A percentile compares a stretch with the other conserved stretches of the same genome.
phyloP scores from a whole-genome alignment of 2,888 invertebrate species.

The Pharmacophagus antenor region DNA sequence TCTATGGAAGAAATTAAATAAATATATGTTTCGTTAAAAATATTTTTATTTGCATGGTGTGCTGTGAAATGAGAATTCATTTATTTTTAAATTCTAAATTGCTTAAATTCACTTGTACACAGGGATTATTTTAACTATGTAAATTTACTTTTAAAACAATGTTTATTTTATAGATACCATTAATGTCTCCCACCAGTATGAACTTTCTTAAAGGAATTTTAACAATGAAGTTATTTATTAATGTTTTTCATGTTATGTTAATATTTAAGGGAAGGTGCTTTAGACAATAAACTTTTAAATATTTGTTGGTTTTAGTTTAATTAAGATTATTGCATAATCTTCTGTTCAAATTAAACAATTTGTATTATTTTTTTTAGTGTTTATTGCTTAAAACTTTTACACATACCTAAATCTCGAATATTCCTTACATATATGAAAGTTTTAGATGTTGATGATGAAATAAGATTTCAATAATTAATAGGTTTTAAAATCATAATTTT shows the following conservation, averaged over 20 bases:
- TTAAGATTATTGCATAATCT: neutral
- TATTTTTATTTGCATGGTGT: neutral
- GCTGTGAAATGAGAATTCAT: neutral
- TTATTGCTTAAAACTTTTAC: neutral
- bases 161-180: too few species aligned
- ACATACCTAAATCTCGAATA: constrained; percentile 14
- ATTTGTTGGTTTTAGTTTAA: neutral
- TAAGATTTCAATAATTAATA: too few species aligned
- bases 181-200: too few species aligned
- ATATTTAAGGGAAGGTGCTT: constrained; percentile 26
- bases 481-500: neutral
- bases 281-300: constrained; percentile 19
- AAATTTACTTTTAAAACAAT: too few species aligned
- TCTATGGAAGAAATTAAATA: constrained; percentile 61
- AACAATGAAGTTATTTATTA: neutral
- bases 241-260: neutral
- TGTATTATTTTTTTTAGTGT: too few species aligned
- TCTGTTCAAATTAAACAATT: neutral
- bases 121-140: neutral
- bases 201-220: neutral
- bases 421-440: constrained; percentile 18
- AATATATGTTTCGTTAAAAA: constrained; percentile 14
- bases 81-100: neutral
- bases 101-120: neutral
- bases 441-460: constrained; percentile 1